Evolutionary conservation across 1,140 invertebrate genomes (phyloP).

Genomic region (Bactericera cockerelli): DNA sequence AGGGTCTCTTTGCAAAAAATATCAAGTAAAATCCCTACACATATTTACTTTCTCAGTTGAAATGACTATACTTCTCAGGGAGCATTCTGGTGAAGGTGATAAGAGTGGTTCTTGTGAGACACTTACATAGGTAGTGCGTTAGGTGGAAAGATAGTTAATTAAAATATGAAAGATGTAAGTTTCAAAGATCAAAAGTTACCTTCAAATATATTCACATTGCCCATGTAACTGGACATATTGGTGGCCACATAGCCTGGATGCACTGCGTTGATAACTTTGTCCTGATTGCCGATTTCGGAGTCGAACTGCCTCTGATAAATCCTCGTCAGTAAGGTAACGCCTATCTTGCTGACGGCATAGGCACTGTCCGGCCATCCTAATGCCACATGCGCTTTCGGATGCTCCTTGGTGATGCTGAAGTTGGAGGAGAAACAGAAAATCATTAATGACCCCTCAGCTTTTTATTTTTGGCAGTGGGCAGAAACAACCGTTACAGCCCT

Average conservation of each 20-base stretch:
- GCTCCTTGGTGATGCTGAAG: conserved; percentile 14
- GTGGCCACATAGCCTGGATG: conserved; percentile 54
- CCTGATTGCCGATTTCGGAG: conserved; percentile 25
- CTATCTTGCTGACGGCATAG: conserved; percentile 58
- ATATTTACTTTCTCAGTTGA: too few species aligned
- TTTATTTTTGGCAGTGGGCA: too few species aligned
- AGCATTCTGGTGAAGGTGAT: too few species aligned
- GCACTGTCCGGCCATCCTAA: conserved; percentile 44
- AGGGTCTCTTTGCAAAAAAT: too few species aligned
- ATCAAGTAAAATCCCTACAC: too few species aligned
- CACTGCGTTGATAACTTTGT: conserved; percentile 47
- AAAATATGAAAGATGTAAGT: too few species aligned
- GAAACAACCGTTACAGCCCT: too few species aligned
- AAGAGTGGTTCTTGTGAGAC: too few species aligned
- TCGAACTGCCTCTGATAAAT: conserved; percentile 45
- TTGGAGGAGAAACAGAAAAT: not conserved
- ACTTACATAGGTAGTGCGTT: too few species aligned
- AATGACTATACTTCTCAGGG: too few species aligned
- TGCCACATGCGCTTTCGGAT: conserved; percentile 11
- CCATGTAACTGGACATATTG: conserved; percentile 54
- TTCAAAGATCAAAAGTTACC: conserved; percentile 30
- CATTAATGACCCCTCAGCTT: too few species aligned
- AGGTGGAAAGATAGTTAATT: too few species aligned
- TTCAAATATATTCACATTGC: conserved; percentile 44
- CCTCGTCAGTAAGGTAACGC: conserved; percentile 42